phyloP scores from a whole-genome alignment of 1,140 invertebrate species.

The Rhagoletis zephyria region DNA sequence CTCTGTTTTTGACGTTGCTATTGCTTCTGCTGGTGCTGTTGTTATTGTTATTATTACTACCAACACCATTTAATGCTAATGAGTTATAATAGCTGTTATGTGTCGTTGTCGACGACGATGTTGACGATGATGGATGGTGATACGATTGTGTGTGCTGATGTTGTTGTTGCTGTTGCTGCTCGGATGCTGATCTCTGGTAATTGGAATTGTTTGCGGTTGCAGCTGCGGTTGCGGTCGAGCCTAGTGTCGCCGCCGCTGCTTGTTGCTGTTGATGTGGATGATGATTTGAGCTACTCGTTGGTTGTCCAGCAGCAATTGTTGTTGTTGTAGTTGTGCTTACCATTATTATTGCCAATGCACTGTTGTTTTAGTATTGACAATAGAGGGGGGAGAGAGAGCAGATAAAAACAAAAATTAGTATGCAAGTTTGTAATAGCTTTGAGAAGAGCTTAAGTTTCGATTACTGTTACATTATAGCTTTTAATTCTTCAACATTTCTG shows the following conservation, averaged over 20 bases:
- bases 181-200: constrained; percentile 51
- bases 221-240: constrained; percentile 60
- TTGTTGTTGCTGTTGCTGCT: constrained; percentile 60
- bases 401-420: neutral
- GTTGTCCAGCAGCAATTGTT: constrained; percentile 72
- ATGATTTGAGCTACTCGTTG: constrained; percentile 70
- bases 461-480: no score
- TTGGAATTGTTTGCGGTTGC: constrained; percentile 59
- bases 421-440: no score
- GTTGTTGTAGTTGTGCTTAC: constrained; percentile 73
- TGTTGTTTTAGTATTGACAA: constrained; percentile 55
- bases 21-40: constrained; percentile 50
- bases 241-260: constrained; percentile 59
- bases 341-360: constrained; percentile 73
- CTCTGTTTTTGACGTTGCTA: constrained; percentile 55
- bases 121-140: constrained; percentile 54
- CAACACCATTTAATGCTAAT: constrained; percentile 49
- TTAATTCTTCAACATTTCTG: no score
- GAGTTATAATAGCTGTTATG: constrained; percentile 49
- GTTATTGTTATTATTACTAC: neutral
- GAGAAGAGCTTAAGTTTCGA: no score
- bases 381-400: neutral
- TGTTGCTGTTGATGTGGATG: constrained; percentile 68
- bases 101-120: constrained; percentile 1
- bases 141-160: constrained; percentile 57